Evolutionary conservation across 2,113 vertebrate genomes (phyloP), one percentile per base, ranked within the genome.

Genomic region (Onychostruthus taczanowskii): DNA sequence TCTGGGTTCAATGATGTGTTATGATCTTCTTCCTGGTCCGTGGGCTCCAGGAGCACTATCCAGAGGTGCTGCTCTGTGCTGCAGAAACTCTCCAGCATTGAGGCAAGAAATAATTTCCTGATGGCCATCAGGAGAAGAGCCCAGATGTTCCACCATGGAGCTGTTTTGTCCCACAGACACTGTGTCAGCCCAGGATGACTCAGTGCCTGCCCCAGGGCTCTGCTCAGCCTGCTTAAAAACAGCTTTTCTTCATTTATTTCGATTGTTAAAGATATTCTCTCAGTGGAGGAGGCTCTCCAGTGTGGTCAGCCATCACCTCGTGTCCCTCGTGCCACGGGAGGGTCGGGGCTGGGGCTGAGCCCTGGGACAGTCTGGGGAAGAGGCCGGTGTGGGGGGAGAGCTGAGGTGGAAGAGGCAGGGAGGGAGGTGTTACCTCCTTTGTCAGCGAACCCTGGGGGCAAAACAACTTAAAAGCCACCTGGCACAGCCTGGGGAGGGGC

Each of bases 271-370:
- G 50, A 2, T 7, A 10, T 2, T 53, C 0, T 2, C n/a, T 53
- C 47, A 10, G 14, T 0, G 4, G n/a, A 66, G 46, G 24, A 70
- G 52, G 5, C 28, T 87, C n/a, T 53, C 8, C 33, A 0, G 0
- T 4, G 31, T 1, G 3, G 11, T 46, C 62, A 24, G 28, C 12
- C 46, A 10, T 49, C 53, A 9, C 15, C 59, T 52, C 0, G 3
- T 10, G 10, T 44, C 41, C 44, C n/a, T 53, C 1, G 1, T 0
- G 33, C 49, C 8, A 0, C 0, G 0, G 41, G 23, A 61, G 43
- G 50, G 30, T 20, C 67, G 63, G 58, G 22, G 22, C 39, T 70
- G 63, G 58, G 22, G 22, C 39, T 78, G 76, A 87, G 58, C 67
- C 7, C 47, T 0, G 10, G 86, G 11, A n/a, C 15, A 7, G 2